Evolutionary conservation across 2,797 vertebrate species (phyloP).

Genomic region (Liasis olivaceus): DNA sequence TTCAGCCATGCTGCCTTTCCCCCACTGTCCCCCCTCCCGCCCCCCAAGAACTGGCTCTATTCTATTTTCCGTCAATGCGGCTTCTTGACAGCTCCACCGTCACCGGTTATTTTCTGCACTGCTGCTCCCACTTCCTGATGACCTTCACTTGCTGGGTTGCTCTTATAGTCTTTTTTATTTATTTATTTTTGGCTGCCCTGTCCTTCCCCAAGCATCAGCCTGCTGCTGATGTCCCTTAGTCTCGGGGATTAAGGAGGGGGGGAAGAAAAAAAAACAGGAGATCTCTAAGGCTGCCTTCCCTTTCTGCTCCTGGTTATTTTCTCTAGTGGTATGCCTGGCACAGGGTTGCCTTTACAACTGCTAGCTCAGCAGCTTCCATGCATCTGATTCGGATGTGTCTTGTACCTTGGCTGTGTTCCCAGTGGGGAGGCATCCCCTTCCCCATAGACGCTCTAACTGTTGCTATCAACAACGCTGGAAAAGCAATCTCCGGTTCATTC

Average conservation of each 20-base stretch:
- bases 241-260: background rate
- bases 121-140: conserved; percentile 17
- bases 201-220: background rate
- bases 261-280: background rate
- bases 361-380: background rate
- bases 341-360: background rate
- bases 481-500: background rate
- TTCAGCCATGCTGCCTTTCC: background rate
- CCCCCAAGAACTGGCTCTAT: background rate
- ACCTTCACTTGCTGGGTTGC: conserved; percentile 19
- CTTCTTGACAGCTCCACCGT: conserved; percentile 12
- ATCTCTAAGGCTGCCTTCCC: background rate
- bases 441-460: background rate
- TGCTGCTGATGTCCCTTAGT: background rate
- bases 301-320: background rate
- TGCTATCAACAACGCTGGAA: background rate
- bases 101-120: conserved; percentile 36
- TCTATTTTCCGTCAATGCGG: conserved; percentile 1
- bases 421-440: conserved; percentile 5
- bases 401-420: background rate
- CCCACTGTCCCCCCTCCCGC: background rate
- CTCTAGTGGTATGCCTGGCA: background rate
- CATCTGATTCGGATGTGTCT: background rate
- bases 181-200: background rate
- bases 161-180: background rate